Base-by-base conservation (phyloP, 2,113 vertebrate species). In the Nesogale talazaci region DNA sequence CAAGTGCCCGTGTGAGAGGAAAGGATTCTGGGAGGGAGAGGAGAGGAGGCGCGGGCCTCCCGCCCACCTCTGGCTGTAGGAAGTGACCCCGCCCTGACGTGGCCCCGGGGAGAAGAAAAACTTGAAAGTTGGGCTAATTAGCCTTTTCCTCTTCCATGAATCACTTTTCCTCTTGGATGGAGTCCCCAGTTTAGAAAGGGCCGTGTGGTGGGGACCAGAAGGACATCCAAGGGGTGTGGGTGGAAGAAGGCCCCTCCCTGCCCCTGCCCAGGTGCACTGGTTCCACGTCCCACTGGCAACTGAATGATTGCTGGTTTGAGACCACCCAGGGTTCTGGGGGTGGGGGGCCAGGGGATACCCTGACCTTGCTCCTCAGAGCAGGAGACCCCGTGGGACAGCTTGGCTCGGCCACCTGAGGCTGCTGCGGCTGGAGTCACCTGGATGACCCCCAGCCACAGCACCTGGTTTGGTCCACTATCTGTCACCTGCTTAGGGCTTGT, bases 81-180 rank as follows among this genome's bases (percentile, higher is more conserved):
- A 94, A 89, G 42, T 78, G 57, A 91, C 84, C 76, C 40, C 36
- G 87, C 85, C 63, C 20, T 91, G 22, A 74, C 57, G 67, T 46
- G 34, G 57, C 40, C n/a, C 40, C 10, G 25, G 15, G 27, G 81
- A 94, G 92, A 92, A 87, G 93, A 89, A 95, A 96, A 95, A 94
- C 78, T 91, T 89, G 89, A 79, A 92, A n/a, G 61, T 78, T 95
- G 86, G 84, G 84, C 93, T 94, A 86, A 94, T 95, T 89, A 94
- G 83, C 76, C 93, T 91, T 52, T 52, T 52, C 42, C 42, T 46
- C 57, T 59, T 96, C 93, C 86, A 96, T 96, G 97, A 91, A 92
- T 91, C 82, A 87, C 92, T 87, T 96, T 65, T 42, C 56, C 20
- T 74, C 61, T 91, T 34, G 11, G 63, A 59, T 92, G 10, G 15